These are phyloP conservation scores for Protaetia brevitarsis DNA, from an alignment of 1,140 invertebrate species.

Conservation along the genomic window DNA sequence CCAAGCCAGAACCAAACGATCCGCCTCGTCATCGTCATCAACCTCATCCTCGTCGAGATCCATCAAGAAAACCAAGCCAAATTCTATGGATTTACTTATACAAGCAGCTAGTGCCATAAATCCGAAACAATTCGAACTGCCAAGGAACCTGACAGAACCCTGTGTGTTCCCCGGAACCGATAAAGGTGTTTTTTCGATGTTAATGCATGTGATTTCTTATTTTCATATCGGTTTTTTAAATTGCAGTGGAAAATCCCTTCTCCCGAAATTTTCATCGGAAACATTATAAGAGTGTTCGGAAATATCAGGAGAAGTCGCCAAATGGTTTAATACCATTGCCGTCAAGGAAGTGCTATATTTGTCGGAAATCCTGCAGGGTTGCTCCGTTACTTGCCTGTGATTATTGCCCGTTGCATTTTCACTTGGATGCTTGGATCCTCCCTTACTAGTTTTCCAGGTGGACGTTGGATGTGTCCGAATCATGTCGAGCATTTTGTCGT, in stretches of 20 bases:
- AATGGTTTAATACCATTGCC: conserved; percentile 55
- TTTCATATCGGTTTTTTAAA: background rate
- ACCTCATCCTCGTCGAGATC: conserved; percentile 44
- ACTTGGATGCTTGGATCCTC: conserved; percentile 93
- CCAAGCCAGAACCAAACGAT: conserved; percentile 32
- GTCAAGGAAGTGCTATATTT: conserved; percentile 81
- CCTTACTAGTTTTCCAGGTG: conserved; percentile 78
- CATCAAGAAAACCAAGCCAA: conserved; percentile 48
- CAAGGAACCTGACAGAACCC: conserved; percentile 72
- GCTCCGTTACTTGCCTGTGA: conserved; percentile 88
- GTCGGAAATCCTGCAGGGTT: conserved; percentile 75
- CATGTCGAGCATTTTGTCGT: conserved; percentile 83
- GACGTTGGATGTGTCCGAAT: conserved; percentile 95
- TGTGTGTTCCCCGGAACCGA: conserved; percentile 79
- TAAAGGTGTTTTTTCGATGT: conserved; percentile 52
- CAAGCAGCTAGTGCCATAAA: conserved; percentile 79
- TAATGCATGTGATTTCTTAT: background rate
- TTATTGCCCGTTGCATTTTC: conserved; percentile 86
- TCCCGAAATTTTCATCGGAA: conserved; percentile 21
- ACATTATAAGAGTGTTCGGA: conserved; percentile 27
- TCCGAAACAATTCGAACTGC: conserved; percentile 84
- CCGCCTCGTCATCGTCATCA: conserved; percentile 24
- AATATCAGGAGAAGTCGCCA: conserved; percentile 29
- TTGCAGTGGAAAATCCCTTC: conserved; percentile 30
- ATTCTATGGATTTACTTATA: conserved; percentile 70